Percentiles rank a stretch among this genome's conserved stretches.
phyloP scores from a whole-genome alignment of 1,140 invertebrate genomes.

The Panagrolaimus sp. region DNA sequence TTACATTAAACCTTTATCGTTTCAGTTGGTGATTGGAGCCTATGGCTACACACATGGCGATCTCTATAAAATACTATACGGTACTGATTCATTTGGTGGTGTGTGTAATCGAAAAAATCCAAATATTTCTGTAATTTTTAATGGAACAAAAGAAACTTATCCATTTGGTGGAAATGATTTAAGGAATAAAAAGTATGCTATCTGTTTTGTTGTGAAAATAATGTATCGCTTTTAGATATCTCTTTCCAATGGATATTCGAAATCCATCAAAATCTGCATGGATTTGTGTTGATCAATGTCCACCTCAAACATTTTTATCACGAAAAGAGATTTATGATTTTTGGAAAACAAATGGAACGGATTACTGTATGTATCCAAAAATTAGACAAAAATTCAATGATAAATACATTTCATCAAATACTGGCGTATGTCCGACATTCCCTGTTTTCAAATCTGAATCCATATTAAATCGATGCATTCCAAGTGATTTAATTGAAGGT shows the following conservation, averaged over 20 bases:
- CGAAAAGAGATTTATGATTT: background rate
- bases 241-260: conserved; percentile 14
- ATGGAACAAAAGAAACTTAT: background rate
- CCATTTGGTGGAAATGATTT: conserved; percentile 1
- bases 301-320: conserved; percentile 4
- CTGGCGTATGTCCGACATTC: conserved; percentile 65
- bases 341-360: background rate
- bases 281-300: conserved; percentile 14
- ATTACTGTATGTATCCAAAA: background rate
- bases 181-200: conserved; percentile 9
- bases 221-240: background rate
- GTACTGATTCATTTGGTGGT: background rate
- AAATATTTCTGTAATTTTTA: background rate
- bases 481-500: conserved; percentile 66
- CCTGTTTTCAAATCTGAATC: conserved; percentile 61
- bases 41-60: conserved; percentile 16
- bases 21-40: background rate
- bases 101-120: background rate
- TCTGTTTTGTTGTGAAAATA: background rate
- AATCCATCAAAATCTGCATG: background rate
- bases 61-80: conserved; percentile 42
- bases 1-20: background rate
- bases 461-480: conserved; percentile 79
- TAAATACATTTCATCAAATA: conserved; percentile 8
- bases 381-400: background rate